These are phyloP conservation scores for Poeciliopsis prolifica DNA, from an alignment of 2,113 vertebrate genomes.

Conservation along the genomic window DNA sequence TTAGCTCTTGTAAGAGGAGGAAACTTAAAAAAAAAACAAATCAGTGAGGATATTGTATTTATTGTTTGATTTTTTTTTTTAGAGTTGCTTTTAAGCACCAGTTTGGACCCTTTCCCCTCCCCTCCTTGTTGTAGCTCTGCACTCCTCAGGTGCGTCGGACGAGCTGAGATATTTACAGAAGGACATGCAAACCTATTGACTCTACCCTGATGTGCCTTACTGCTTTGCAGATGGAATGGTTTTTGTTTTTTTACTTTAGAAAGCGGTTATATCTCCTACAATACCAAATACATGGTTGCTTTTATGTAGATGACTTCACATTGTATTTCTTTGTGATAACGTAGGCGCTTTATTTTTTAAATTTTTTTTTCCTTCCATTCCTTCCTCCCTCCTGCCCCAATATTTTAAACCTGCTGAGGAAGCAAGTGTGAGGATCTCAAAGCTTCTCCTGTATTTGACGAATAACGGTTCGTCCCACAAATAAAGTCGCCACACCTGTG, in stretches of 20 bases:
- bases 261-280: conserved; percentile 65
- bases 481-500: conserved; percentile 84
- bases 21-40: not conserved
- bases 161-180: conserved; percentile 62
- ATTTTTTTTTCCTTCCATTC: conserved; percentile 11
- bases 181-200: conserved; percentile 63
- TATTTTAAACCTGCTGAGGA: conserved; percentile 74
- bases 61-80: not conserved
- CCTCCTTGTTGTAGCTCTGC: conserved; percentile 6
- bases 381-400: not conserved
- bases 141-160: not conserved
- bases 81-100: conserved; percentile 28
- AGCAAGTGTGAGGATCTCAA: conserved; percentile 57
- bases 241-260: not conserved
- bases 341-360: conserved; percentile 40
- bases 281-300: conserved; percentile 74
- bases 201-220: conserved; percentile 34
- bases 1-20: not conserved
- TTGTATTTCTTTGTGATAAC: conserved; percentile 73
- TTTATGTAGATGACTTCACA: conserved; percentile 73
- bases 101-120: not conserved
- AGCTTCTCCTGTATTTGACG: conserved; percentile 64
- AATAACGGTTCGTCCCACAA: conserved; percentile 61
- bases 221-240: conserved; percentile 36
- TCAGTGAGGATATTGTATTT: not conserved